These are phyloP conservation scores for Brassicogethes aeneus DNA, from an alignment of 2,888 invertebrate genomes.

Conservation along the genomic window DNA sequence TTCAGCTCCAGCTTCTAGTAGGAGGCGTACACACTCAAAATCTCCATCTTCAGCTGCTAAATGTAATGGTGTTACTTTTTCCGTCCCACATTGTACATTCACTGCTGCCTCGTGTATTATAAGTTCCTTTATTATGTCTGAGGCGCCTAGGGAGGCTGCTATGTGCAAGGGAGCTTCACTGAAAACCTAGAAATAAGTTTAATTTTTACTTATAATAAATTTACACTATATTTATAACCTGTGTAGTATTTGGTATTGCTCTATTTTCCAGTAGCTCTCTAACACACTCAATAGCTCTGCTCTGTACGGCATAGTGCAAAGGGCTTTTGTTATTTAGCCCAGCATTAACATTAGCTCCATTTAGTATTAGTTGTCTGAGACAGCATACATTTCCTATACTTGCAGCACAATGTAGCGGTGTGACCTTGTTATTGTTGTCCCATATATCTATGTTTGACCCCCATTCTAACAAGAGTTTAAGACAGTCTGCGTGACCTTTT, in stretches of 20 bases:
- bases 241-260: slow-evolving; percentile 75
- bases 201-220: too few species aligned
- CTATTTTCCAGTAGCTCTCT: slow-evolving; percentile 63
- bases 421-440: slow-evolving; percentile 61
- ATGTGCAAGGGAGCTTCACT: slow-evolving; percentile 80
- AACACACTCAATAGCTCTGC: slow-evolving; percentile 65
- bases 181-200: slow-evolving; percentile 49
- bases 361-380: slow-evolving; percentile 55
- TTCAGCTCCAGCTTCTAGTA: slow-evolving; percentile 66
- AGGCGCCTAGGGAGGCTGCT: slow-evolving; percentile 65
- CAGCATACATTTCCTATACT: slow-evolving; percentile 53
- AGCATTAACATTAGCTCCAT: slow-evolving; percentile 73
- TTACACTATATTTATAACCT: too few species aligned
- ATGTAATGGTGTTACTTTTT: slow-evolving; percentile 73
- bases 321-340: slow-evolving; percentile 60
- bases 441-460: slow-evolving; percentile 60
- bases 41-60: slow-evolving; percentile 83
- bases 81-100: slow-evolving; percentile 57
- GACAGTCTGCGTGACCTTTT: slow-evolving; percentile 62
- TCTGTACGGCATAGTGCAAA: slow-evolving; percentile 76
- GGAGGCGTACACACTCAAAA: slow-evolving; percentile 61
- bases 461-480: slow-evolving; percentile 57
- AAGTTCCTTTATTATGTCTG: slow-evolving; percentile 61
- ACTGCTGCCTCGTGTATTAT: slow-evolving; percentile 73
- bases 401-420: slow-evolving; percentile 72